Conservation (phyloP, 2,797 vertebrate genomes). For the Siniperca undulata region DNA sequence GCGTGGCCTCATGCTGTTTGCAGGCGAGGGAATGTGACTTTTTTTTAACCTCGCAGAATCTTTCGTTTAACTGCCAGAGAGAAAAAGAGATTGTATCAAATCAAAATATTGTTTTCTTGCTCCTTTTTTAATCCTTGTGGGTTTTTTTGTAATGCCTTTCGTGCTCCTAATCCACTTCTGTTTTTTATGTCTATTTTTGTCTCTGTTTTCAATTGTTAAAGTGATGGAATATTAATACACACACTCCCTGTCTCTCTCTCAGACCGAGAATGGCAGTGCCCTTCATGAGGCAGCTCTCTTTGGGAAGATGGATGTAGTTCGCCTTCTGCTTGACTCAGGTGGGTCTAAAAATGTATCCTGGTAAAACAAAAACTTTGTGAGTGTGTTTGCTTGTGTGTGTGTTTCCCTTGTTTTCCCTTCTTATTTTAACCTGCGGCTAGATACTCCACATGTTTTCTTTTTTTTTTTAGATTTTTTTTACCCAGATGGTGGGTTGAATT, state of each 20-base stretch:
- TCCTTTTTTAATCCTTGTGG: slow-evolving; percentile 27
- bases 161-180: slow-evolving; percentile 15
- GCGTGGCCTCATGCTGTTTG: slow-evolving; percentile 11
- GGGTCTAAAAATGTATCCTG: slow-evolving; percentile 63
- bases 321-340: slow-evolving; percentile 96
- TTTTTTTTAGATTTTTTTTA: background rate
- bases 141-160: slow-evolving; percentile 40
- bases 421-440: slow-evolving; percentile 20
- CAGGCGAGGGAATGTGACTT: slow-evolving; percentile 12
- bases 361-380: slow-evolving; percentile 9
- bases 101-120: slow-evolving; percentile 24
- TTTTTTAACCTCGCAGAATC: slow-evolving; percentile 13
- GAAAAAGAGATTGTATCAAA: slow-evolving; percentile 15
- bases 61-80: slow-evolving; percentile 20
- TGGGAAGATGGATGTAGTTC: slow-evolving; percentile 97
- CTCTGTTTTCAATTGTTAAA: slow-evolving; percentile 48
- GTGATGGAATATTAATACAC: slow-evolving; percentile 47
- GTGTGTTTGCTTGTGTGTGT: slow-evolving; percentile 20
- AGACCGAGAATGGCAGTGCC: slow-evolving; percentile 98
- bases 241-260: slow-evolving; percentile 33
- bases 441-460: slow-evolving; percentile 10
- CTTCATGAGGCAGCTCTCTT: slow-evolving; percentile 96
- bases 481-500: slow-evolving; percentile 13
- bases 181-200: slow-evolving; percentile 43
- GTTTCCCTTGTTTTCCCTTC: slow-evolving; percentile 11